A percentile compares a stretch with the other conserved stretches of the same genome.
Conservation (phyloP, 2,797 vertebrate genomes). For the Sarcophilus harrisii region DNA sequence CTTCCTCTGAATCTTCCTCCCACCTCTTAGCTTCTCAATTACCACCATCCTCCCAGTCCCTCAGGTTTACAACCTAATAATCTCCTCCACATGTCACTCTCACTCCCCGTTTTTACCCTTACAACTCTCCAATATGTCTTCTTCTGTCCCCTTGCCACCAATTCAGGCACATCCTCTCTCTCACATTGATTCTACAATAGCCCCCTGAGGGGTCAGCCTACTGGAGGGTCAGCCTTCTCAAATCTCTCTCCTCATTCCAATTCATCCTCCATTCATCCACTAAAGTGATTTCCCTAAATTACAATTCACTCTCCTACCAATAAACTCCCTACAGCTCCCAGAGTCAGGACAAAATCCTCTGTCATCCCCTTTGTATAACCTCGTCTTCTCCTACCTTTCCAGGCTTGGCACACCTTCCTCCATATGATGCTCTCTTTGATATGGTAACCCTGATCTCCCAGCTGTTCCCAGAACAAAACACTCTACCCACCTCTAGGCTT, state of each 20-base stretch:
- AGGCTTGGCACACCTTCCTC: not conserved
- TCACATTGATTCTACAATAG: not conserved
- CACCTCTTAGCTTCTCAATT: not conserved
- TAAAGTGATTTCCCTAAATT: not conserved
- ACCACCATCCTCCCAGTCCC: not conserved
- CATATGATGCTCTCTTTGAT: not conserved
- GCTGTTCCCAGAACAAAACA: not conserved
- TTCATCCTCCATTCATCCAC: not conserved
- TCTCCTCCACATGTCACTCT: not conserved
- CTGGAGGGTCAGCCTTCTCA: not conserved
- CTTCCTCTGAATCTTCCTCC: not conserved
- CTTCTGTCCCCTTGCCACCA: not conserved
- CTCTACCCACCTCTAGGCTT: not conserved
- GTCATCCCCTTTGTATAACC: not conserved
- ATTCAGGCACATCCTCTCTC: not conserved
- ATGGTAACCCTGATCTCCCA: not conserved
- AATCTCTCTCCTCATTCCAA: not conserved
- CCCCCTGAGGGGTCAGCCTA: not conserved
- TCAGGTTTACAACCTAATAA: not conserved
- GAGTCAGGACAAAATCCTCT: not conserved
- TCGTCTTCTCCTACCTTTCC: not conserved
- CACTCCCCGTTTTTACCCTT: not conserved
- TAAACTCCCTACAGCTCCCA: not conserved
- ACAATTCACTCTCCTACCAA: not conserved
- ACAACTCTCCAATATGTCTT: not conserved